phyloP scores from a whole-genome alignment of 1,140 invertebrate genomes.

The Drosophila nebulosa region DNA sequence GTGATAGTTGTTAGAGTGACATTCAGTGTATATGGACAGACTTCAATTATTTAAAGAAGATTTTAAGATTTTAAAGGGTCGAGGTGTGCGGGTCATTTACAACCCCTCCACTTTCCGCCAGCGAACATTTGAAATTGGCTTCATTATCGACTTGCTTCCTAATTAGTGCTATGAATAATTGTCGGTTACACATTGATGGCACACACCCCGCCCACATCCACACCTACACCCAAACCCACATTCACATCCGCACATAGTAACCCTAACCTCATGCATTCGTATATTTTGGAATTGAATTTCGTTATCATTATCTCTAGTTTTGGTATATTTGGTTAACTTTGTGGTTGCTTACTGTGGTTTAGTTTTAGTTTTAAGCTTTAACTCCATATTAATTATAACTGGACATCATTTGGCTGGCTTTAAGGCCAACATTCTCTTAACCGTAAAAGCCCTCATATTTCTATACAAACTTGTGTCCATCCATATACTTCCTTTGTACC shows the following conservation, averaged over 20 bases:
- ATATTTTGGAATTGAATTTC: background rate
- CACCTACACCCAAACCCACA: background rate
- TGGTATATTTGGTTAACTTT: background rate
- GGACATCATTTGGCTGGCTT: background rate
- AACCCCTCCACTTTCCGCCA: no score
- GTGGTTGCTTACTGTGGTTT: background rate
- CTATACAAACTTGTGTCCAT: no score
- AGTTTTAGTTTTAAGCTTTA: background rate
- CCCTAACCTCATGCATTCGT: background rate
- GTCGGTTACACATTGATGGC: slow-evolving; percentile 36
- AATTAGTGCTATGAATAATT: slow-evolving; percentile 72
- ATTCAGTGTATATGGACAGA: background rate
- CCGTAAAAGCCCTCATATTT: background rate
- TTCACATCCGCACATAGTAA: no score
- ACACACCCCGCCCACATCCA: background rate
- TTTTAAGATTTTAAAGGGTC: no score
- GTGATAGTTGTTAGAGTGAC: background rate
- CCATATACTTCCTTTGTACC: no score
- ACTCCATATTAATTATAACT: background rate
- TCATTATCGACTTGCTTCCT: slow-evolving; percentile 61
- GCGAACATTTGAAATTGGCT: slow-evolving; percentile 15
- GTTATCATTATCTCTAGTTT: background rate
- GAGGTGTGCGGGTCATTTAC: no score
- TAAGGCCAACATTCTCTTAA: background rate
- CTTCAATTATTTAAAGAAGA: no score